Evolutionary conservation across 2,113 vertebrate species (phyloP).

Genomic region (Takifugu flavidus): DNA sequence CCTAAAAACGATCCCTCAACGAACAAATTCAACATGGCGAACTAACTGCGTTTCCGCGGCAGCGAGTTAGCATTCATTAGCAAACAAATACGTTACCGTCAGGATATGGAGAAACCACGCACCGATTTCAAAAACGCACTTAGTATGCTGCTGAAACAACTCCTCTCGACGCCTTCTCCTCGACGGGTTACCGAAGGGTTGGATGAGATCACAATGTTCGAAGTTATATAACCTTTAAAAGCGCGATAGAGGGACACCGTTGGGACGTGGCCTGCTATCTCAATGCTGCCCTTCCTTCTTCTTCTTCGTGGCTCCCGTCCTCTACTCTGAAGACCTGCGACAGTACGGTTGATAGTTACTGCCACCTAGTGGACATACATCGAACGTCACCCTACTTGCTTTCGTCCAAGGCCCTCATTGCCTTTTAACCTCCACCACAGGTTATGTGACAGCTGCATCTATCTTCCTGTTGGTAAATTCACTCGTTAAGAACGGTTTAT

Average conservation of each 20-base stretch:
- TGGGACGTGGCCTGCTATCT: slow-evolving; percentile 42
- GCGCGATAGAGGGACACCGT: slow-evolving; percentile 1
- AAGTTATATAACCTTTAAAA: slow-evolving; percentile 48
- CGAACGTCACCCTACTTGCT: too few relatives aligned
- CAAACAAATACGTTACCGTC: slow-evolving; percentile 62
- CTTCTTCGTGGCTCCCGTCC: neutral
- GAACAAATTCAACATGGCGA: slow-evolving; percentile 27
- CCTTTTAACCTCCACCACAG: too few relatives aligned
- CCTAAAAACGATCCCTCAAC: slow-evolving; percentile 13
- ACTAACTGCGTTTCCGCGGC: slow-evolving; percentile 33
- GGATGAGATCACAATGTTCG: slow-evolving; percentile 15
- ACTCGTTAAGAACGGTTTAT: too few relatives aligned
- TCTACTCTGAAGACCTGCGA: neutral
- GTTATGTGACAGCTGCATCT: too few relatives aligned
- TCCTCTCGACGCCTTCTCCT: slow-evolving; percentile 13
- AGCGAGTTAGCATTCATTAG: slow-evolving; percentile 25
- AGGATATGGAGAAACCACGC: slow-evolving; percentile 25
- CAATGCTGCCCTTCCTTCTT: slow-evolving; percentile 25
- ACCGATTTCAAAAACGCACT: slow-evolving; percentile 32
- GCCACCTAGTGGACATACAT: neutral
- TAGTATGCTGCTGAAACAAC: neutral
- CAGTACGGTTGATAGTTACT: neutral
- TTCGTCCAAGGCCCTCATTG: too few relatives aligned
- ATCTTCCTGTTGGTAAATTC: too few relatives aligned
- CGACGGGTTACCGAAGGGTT: slow-evolving; percentile 3